Percentiles rank a stretch among this genome's conserved stretches.
These are phyloP conservation scores for Hirtodrosophila trivittata DNA, from an alignment of 2,888 invertebrate genomes.

Conservation along the genomic window DNA sequence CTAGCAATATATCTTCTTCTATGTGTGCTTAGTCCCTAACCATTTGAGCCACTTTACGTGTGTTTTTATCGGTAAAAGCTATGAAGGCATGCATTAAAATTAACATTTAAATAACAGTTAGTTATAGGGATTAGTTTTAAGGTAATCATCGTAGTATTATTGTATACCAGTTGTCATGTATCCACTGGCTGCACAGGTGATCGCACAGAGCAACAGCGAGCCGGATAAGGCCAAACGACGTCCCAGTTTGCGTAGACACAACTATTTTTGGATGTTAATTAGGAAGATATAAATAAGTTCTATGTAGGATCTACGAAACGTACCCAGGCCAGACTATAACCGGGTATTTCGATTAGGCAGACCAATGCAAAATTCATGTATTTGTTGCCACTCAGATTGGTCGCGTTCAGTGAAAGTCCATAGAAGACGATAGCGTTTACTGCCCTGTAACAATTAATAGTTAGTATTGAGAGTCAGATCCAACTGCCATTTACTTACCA, in stretches of 20 bases:
- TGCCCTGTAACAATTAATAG: constrained; percentile 81
- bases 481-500: constrained; percentile 83
- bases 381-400: constrained; percentile 87
- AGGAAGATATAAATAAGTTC: neutral
- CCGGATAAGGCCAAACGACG: constrained; percentile 85
- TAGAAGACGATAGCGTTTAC: constrained; percentile 89
- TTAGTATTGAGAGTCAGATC: neutral
- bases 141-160: neutral
- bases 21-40: neutral
- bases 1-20: too few species aligned
- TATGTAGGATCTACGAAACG: constrained; percentile 20
- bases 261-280: constrained; percentile 71
- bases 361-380: constrained; percentile 88
- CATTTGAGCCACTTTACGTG: constrained; percentile 54
- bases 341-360: constrained; percentile 86
- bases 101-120: neutral
- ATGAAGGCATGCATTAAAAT: constrained; percentile 36
- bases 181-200: constrained; percentile 86
- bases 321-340: constrained; percentile 85
- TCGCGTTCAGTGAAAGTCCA: constrained; percentile 88
- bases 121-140: constrained; percentile 16
- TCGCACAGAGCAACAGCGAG: constrained; percentile 85
- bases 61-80: constrained; percentile 64
- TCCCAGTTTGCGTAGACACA: constrained; percentile 85
- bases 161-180: constrained; percentile 84